Evolutionary conservation across 2,888 invertebrate species (phyloP), one percentile per base, ranked within the genome.

Genomic region (Beris chalybata): DNA sequence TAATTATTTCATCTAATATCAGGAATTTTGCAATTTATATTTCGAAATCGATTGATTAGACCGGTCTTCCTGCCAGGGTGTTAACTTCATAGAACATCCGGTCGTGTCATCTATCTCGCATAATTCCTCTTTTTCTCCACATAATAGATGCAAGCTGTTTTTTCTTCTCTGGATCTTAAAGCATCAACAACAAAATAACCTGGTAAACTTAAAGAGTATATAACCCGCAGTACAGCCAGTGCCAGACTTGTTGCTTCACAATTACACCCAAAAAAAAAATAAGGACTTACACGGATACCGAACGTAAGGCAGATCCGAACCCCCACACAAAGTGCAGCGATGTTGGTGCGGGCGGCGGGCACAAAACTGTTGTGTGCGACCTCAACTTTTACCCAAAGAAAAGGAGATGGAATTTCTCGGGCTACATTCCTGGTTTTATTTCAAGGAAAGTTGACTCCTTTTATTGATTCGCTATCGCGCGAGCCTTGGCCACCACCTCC

Each of bases 361-460:
- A 2, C 43, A 32, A 38, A 50, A 50, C 38, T 30, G 22, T 22
- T 22, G 29, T 53, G 53, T 53, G 29, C 11, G 43, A 61, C 50
- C n/a, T n/a, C 48, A 48, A 29, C 50, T 50, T 29, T 22, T 9
- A 29, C 50, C 15, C 5, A 15, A 50, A 29, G 15, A 15, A 22
- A 29, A 50, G 50, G 50, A 29, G 15, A 48, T 50, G 50, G 50
- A 38, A 61, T 43, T 61, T 61, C 52, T 52, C 30, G 38, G 38
- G 61, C 48, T n/a, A 15, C 50, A 61, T 61, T 61, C 38, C 61
- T 38, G 38, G 12, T 38, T 50, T 50, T 38, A 61, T 30, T 61
- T 50, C 52, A 38, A 50, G 61, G 43, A 38, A 61, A 61, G 61
- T 61, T 61, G 52, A 61, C 61, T 61, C 61, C 61, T 61, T 61